A percentile compares a stretch with the other conserved stretches of the same genome.
Conservation (phyloP, 2,113 vertebrate species). For the Lagopus leucura region DNA sequence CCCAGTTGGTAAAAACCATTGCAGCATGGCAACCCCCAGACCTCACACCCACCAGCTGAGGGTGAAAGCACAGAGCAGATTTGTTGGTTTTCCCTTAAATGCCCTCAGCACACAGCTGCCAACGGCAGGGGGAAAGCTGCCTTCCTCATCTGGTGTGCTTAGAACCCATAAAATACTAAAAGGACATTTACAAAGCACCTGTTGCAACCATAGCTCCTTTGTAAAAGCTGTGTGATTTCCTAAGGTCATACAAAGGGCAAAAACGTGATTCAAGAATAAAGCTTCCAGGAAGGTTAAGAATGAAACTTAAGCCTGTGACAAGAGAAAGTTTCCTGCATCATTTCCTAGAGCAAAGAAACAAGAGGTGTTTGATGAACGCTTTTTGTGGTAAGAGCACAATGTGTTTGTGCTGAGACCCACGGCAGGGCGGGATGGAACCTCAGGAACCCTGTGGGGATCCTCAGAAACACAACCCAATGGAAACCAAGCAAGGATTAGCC, state of each 20-base stretch:
- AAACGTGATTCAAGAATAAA: neutral
- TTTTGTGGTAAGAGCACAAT: rapidly evolving
- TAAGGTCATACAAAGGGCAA: neutral
- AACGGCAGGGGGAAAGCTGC: neutral
- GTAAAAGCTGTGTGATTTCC: neutral
- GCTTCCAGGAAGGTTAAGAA: conserved; percentile 11
- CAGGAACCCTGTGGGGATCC: rapidly evolving
- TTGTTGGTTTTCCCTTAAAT: neutral
- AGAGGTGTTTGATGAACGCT: neutral
- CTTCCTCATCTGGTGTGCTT: rapidly evolving
- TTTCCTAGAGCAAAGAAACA: neutral
- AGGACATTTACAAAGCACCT: neutral
- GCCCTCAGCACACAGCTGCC: rapidly evolving
- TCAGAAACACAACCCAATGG: neutral
- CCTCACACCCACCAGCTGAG: rapidly evolving
- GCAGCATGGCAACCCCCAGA: neutral
- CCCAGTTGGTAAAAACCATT: neutral
- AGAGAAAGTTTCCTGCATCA: neutral
- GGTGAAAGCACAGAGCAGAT: neutral
- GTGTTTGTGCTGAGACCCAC: rapidly evolving
- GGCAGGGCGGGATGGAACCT: neutral
- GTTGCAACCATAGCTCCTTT: neutral
- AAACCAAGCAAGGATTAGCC: rapidly evolving
- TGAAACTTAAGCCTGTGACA: neutral
- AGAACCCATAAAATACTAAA: rapidly evolving